Evolutionary conservation across 2,888 invertebrate species (phyloP).

Genomic region (Drosophila pullipes): DNA sequence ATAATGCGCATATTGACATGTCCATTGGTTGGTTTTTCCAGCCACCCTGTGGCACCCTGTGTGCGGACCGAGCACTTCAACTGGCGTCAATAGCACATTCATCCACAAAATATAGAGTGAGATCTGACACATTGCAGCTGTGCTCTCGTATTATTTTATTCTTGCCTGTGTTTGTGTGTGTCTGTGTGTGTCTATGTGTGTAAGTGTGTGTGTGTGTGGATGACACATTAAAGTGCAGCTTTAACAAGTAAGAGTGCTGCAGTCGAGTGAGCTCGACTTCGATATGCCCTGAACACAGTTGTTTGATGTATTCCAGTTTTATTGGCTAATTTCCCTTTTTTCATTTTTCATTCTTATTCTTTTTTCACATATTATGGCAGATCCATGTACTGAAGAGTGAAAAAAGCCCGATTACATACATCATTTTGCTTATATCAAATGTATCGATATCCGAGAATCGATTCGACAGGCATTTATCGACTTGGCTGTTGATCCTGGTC

Average conservation of each 20-base stretch:
- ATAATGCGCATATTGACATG: conserved; percentile 62
- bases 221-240: conserved; percentile 58
- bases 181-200: neutral
- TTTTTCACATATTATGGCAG: neutral
- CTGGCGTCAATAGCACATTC: conserved; percentile 34
- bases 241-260: conserved; percentile 11
- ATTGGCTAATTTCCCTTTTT: neutral
- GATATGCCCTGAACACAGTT: neutral
- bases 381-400: neutral
- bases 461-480: neutral
- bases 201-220: conserved; percentile 42
- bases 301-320: neutral
- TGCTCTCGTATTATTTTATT: neutral
- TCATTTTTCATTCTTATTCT: neutral
- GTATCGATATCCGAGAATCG: neutral
- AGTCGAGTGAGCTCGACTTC: neutral
- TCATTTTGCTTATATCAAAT: neutral
- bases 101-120: neutral
- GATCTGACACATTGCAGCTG: conserved; percentile 15
- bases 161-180: neutral
- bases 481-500: neutral
- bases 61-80: conserved; percentile 28
- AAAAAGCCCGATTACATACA: neutral
- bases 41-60: conserved; percentile 3
- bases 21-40: conserved; percentile 23